Evolutionary conservation across 2,797 vertebrate species (phyloP).

Genomic region (Aldrovandia affinis): DNA sequence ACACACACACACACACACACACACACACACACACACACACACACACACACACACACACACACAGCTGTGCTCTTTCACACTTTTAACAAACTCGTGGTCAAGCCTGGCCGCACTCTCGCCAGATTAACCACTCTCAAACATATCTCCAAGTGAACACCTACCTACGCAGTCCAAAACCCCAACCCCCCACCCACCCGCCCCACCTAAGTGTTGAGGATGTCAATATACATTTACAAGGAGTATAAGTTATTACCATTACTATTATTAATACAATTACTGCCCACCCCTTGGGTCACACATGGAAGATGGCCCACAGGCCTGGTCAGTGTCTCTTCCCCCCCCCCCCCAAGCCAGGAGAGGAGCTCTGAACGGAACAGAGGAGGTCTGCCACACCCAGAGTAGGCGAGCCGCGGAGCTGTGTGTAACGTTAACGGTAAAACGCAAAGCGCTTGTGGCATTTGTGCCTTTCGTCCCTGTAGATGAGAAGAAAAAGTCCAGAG

Average conservation of each 20-base stretch:
- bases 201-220: neutral
- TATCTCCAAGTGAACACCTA: neutral
- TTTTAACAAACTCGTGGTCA: conserved; percentile 17
- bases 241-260: conserved; percentile 43
- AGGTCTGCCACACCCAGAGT: neutral
- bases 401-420: neutral
- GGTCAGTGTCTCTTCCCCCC: neutral
- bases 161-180: neutral
- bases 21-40: conserved; percentile 13
- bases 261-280: conserved; percentile 43
- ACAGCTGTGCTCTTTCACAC: neutral
- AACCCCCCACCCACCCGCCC: neutral
- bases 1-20: conserved; percentile 18
- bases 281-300: conserved; percentile 19
- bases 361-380: neutral
- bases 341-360: conserved; percentile 28
- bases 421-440: neutral
- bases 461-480: conserved; percentile 1
- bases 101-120: neutral
- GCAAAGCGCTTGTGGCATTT: neutral
- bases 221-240: conserved; percentile 43
- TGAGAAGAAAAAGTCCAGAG: conserved; percentile 25
- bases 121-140: neutral
- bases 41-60: neutral
- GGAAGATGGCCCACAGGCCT: conserved; percentile 6